These are phyloP conservation scores for Mylabris sibirica DNA, from an alignment of 2,888 invertebrate species.

Conservation along the genomic window DNA sequence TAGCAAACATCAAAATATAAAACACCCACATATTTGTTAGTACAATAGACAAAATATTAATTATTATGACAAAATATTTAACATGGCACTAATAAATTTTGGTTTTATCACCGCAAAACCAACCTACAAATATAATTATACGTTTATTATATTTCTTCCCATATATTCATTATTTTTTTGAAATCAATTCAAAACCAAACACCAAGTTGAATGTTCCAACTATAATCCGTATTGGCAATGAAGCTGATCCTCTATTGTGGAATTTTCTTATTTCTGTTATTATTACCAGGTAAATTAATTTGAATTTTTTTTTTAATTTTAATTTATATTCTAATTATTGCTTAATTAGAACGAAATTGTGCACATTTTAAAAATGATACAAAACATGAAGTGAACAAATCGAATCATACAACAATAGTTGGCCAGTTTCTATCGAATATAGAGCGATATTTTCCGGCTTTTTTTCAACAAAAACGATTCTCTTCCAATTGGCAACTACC, in stretches of 20 bases:
- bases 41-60: constrained; percentile 9
- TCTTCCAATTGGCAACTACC: too few relatives aligned
- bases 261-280: neutral
- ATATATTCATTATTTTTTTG: neutral
- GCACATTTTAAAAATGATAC: neutral
- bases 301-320: neutral
- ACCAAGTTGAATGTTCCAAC: neutral
- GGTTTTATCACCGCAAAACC: neutral
- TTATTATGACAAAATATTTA: neutral
- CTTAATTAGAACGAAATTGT: neutral
- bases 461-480: too few relatives aligned
- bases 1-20: constrained; percentile 7
- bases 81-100: neutral
- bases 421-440: too few relatives aligned
- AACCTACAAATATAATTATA: neutral
- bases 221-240: neutral
- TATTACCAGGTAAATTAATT: neutral
- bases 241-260: neutral
- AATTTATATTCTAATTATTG: neutral
- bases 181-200: neutral
- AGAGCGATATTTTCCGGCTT: too few relatives aligned
- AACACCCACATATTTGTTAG: constrained; percentile 25
- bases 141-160: neutral
- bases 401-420: neutral
- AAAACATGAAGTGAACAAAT: neutral